phyloP scores from a whole-genome alignment of 2,888 invertebrate genomes.

The Phoenoteleia sp. region DNA sequence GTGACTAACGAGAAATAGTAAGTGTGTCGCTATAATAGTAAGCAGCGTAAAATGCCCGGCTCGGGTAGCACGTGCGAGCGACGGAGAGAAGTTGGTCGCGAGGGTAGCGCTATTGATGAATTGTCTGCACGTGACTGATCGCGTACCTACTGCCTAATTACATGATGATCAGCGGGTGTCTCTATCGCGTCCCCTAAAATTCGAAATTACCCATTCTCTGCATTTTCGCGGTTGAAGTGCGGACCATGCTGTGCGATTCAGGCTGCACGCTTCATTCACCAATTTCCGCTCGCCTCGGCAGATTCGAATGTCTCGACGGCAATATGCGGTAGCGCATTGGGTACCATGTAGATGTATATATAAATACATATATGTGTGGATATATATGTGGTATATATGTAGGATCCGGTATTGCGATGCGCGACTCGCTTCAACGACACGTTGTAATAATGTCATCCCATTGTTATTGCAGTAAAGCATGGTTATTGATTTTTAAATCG shows the following conservation, averaged over 20 bases:
- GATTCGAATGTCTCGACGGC: slow-evolving; percentile 69
- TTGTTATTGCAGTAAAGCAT: slow-evolving; percentile 44
- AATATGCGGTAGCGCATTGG: slow-evolving; percentile 66
- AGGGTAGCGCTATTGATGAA: slow-evolving; percentile 83
- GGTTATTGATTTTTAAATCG: slow-evolving; percentile 46
- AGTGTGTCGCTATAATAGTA: slow-evolving; percentile 70
- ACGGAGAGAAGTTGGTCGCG: slow-evolving; percentile 67
- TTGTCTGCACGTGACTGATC: slow-evolving; percentile 85
- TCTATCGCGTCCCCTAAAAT: slow-evolving; percentile 81
- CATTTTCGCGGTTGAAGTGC: slow-evolving; percentile 80
- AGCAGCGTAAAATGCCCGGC: slow-evolving; percentile 72
- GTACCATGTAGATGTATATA: slow-evolving; percentile 9
- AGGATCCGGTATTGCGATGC: slow-evolving; percentile 11
- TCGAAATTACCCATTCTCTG: slow-evolving; percentile 82
- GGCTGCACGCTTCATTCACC: slow-evolving; percentile 73
- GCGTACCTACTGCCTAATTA: slow-evolving; percentile 85
- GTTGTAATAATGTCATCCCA: slow-evolving; percentile 41
- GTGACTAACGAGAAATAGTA: slow-evolving; percentile 70
- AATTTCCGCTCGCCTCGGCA: slow-evolving; percentile 72
- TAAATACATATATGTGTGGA: not conserved
- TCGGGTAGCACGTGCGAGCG: slow-evolving; percentile 74
- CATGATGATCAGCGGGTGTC: slow-evolving; percentile 85
- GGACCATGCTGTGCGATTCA: slow-evolving; percentile 71
- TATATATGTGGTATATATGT: not conserved
- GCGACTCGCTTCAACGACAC: slow-evolving; percentile 32